These are phyloP conservation scores for Lepus townsendii DNA, from an alignment of 2,797 vertebrate species.

Conservation along the genomic window DNA sequence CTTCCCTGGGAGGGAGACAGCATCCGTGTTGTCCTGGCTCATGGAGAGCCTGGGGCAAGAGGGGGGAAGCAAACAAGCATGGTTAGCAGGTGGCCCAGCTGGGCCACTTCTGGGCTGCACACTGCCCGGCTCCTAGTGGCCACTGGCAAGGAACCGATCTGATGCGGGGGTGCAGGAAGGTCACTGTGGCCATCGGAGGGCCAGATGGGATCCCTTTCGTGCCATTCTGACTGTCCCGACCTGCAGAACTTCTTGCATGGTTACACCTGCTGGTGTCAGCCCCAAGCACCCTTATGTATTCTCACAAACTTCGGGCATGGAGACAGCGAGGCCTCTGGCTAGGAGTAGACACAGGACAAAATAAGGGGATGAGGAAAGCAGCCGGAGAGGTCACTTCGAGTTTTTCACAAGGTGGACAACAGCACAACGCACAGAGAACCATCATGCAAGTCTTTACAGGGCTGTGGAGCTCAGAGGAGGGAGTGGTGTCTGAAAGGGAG, in stretches of 20 bases:
- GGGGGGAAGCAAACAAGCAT: not conserved
- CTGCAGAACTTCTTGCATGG: not conserved
- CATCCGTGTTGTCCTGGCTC: not conserved
- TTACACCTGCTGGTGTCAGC: not conserved
- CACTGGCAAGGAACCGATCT: not conserved
- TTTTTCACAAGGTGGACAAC: not conserved
- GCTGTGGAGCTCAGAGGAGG: not conserved
- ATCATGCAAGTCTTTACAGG: not conserved
- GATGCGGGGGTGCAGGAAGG: not conserved
- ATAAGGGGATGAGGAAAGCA: not conserved
- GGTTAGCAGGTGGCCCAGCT: not conserved
- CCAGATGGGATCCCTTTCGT: rapidly evolving
- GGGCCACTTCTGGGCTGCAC: not conserved
- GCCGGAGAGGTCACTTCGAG: no score
- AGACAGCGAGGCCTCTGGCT: not conserved
- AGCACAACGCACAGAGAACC: not conserved
- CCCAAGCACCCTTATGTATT: not conserved
- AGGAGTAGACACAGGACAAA: not conserved
- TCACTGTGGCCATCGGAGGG: not conserved
- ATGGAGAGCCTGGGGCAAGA: not conserved
- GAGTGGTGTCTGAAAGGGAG: not conserved
- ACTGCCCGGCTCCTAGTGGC: not conserved
- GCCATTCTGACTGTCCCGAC: not conserved
- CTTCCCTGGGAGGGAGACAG: not conserved
- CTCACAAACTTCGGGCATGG: no score